Percentiles rank a stretch among this genome's conserved stretches.
Evolutionary conservation across 2,888 invertebrate genomes (phyloP).

Genomic region (Hypsopygia costalis): DNA sequence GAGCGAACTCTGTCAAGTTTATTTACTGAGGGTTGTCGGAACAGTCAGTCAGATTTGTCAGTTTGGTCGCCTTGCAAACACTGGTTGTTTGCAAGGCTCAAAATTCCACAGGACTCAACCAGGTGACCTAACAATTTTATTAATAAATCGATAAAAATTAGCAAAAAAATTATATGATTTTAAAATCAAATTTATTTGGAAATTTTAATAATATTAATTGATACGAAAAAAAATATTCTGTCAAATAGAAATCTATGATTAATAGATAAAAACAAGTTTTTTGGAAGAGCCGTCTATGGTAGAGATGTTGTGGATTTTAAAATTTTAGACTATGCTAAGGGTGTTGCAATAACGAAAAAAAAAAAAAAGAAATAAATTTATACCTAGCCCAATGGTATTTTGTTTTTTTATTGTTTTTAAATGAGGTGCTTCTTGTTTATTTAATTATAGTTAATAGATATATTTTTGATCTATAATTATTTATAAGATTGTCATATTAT

Average conservation of each 20-base stretch:
- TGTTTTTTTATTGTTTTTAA: background rate
- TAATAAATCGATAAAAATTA: too few species aligned
- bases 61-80: too few species aligned
- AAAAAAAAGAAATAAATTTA: background rate
- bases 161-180: too few species aligned
- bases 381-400: background rate
- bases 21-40: too few species aligned
- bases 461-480: conserved; percentile 4
- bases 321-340: conserved; percentile 16
- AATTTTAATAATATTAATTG: too few species aligned
- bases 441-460: conserved; percentile 1
- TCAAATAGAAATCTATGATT: background rate
- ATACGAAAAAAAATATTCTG: background rate
- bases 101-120: too few species aligned
- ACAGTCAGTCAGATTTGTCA: too few species aligned
- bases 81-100: too few species aligned
- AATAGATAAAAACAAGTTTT: background rate
- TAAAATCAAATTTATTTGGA: too few species aligned
- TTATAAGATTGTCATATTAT: conserved; percentile 1
- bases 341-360: conserved; percentile 11
- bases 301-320: conserved; percentile 14
- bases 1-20: too few species aligned
- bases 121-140: too few species aligned
- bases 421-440: conserved; percentile 9
- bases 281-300: conserved; percentile 9